Base-by-base conservation (phyloP, 2,113 vertebrate genomes). In the Cyanoliseus patagonus region DNA sequence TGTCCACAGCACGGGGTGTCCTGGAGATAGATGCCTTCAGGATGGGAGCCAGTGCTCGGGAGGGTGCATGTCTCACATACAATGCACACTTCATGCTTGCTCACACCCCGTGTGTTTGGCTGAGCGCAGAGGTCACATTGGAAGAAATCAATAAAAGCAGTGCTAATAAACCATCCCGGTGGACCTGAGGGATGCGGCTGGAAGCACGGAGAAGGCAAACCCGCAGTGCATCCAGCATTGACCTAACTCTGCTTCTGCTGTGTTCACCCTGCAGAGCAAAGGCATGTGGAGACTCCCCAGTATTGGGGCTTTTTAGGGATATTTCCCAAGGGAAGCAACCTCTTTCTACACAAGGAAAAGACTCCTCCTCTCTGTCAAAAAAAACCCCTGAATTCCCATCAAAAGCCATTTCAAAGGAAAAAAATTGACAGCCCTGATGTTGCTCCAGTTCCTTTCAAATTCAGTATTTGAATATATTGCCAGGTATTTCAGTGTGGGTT, bases 61-160 rank as follows among this genome's bases (percentile, higher is more conserved):
- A 22, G 49, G 25, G 22, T 16, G 15, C 3, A 2, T 6, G 27
- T 11, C 57, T 23, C 68, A 2, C 25, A 0, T 8, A 2, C 0
- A 28, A 5, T 1, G 27, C n/a, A 25, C 3, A 0, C 35, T 42
- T 18, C 31, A 1, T 12, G 49, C 53, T 10, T 5, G 31, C 69
- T 55, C 27, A 1, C 12, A 8, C 67, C n/a, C 59, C 1, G 0
- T 3, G 27, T 3, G 74, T 82, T n/a, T 1, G 0, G 19, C 91
- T 6, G 2, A 80, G 83, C 8, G 0, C 86, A 10, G 64, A 33
- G 81, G 55, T 84, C 90, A 91, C 87, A 33, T 25, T 82, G 74
- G 77, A 68, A 75, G 41, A 59, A 87, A 95, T 92, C 84, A 68
- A 94, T 96, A 46, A 49, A 89, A 19, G 78, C 78, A 84, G 67